Evolutionary conservation across 2,113 vertebrate genomes (phyloP).

Genomic region (Corythoichthys intestinalis): DNA sequence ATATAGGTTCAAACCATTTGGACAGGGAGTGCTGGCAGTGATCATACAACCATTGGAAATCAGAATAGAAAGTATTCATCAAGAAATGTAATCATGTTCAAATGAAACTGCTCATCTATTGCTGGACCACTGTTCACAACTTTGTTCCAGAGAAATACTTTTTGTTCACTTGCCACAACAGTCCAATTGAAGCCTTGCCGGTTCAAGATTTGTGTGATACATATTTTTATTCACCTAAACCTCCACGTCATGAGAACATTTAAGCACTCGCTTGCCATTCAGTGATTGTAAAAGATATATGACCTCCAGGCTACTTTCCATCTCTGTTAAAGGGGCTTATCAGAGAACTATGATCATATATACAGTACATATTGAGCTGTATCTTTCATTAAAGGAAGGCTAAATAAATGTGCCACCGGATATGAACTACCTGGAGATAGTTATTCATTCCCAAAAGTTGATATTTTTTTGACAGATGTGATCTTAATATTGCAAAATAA

Average conservation of each 20-base stretch:
- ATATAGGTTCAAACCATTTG: too few species aligned
- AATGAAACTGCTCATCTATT: background rate
- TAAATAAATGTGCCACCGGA: constrained; percentile 4
- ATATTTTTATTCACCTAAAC: background rate
- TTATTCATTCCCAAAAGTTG: background rate
- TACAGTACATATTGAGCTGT: background rate
- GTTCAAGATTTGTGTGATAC: background rate
- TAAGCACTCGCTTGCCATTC: background rate
- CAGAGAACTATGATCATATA: background rate
- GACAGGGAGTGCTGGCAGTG: too few species aligned
- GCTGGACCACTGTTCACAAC: background rate
- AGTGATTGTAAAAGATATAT: background rate
- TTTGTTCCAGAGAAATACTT: background rate
- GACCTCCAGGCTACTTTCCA: background rate
- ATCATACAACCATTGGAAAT: too few species aligned
- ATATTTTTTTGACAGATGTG: constrained; percentile 5
- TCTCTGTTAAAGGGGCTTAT: background rate
- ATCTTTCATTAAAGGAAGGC: constrained; percentile 2
- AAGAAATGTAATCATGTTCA: background rate
- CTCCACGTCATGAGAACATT: background rate
- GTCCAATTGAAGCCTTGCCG: background rate
- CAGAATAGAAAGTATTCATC: too few species aligned
- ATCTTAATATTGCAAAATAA: background rate
- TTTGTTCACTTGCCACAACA: background rate
- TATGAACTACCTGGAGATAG: constrained; percentile 2